These are phyloP conservation scores for Montipora efflorescens DNA, from an alignment of 64 coral and sea anemone species.

Conservation along the genomic window DNA sequence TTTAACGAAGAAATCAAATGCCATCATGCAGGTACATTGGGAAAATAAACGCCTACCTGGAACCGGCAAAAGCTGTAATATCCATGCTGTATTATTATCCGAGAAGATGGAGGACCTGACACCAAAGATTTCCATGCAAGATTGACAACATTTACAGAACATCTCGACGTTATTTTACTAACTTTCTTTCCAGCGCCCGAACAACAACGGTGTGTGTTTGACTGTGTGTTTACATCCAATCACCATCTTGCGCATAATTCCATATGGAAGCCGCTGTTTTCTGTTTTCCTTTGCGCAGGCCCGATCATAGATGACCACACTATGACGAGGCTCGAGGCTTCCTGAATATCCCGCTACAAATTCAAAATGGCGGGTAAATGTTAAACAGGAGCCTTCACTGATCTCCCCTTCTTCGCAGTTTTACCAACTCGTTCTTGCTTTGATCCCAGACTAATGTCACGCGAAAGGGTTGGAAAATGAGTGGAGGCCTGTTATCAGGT, in stretches of 20 bases:
- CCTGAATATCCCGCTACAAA: not conserved
- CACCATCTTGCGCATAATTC: not conserved
- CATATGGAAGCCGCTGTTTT: not conserved
- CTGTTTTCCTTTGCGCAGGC: no score
- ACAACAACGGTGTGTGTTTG: not conserved
- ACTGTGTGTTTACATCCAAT: conserved; percentile 43
- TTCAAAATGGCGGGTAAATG: conserved; percentile 41
- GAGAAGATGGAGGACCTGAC: not conserved
- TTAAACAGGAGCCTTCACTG: not conserved
- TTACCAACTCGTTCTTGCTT: not conserved
- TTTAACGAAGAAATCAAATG: no score
- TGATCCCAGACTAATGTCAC: not conserved
- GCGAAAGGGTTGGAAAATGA: conserved; percentile 11
- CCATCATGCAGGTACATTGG: no score
- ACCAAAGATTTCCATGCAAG: no score
- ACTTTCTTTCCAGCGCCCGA: no score
- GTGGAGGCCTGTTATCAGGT: conserved; percentile 37
- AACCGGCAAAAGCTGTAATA: no score
- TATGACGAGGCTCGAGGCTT: not conserved
- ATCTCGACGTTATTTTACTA: no score
- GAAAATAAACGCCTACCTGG: not conserved
- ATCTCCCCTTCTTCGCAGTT: not conserved
- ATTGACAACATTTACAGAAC: no score
- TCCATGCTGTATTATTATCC: not conserved
- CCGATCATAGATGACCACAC: not conserved